These are phyloP conservation scores for Ammodytes marinus DNA, from an alignment of 2,113 vertebrate genomes.

Conservation along the genomic window DNA sequence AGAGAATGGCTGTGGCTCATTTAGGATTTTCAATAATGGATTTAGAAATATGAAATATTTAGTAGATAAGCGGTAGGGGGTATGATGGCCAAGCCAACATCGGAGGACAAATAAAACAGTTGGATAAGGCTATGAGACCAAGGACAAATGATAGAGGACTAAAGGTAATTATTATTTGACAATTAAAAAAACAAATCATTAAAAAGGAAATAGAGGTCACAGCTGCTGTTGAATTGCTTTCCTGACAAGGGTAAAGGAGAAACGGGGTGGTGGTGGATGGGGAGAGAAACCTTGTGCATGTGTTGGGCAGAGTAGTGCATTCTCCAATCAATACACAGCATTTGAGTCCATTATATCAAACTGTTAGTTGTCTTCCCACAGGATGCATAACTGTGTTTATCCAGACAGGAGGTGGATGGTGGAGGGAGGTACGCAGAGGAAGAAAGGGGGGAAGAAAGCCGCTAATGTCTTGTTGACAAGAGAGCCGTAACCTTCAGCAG, in stretches of 20 bases:
- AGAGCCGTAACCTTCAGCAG: constrained; percentile 55
- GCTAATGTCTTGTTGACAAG: constrained; percentile 46
- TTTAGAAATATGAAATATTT: constrained; percentile 82
- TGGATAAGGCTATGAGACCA: constrained; percentile 33
- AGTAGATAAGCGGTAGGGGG: constrained; percentile 60
- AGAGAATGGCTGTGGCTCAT: constrained; percentile 69
- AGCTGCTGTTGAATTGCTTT: constrained; percentile 41
- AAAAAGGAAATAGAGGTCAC: constrained; percentile 9
- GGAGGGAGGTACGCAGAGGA: background rate
- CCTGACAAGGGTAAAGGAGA: background rate
- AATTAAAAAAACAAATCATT: constrained; percentile 8
- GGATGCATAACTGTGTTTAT: constrained; percentile 43
- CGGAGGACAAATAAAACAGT: constrained; percentile 73
- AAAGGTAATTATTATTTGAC: background rate
- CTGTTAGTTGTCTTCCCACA: constrained; percentile 37
- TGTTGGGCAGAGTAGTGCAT: constrained; percentile 3
- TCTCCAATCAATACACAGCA: constrained; percentile 60
- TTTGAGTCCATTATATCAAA: constrained; percentile 47
- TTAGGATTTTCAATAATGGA: constrained; percentile 83
- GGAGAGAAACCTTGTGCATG: constrained; percentile 1
- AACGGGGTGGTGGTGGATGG: background rate
- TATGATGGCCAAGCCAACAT: constrained; percentile 55
- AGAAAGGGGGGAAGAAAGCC: background rate
- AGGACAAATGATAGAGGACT: constrained; percentile 15
- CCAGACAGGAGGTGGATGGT: background rate